phyloP scores from a whole-genome alignment of 1,140 invertebrate species.

The Lordiphosa collinella region DNA sequence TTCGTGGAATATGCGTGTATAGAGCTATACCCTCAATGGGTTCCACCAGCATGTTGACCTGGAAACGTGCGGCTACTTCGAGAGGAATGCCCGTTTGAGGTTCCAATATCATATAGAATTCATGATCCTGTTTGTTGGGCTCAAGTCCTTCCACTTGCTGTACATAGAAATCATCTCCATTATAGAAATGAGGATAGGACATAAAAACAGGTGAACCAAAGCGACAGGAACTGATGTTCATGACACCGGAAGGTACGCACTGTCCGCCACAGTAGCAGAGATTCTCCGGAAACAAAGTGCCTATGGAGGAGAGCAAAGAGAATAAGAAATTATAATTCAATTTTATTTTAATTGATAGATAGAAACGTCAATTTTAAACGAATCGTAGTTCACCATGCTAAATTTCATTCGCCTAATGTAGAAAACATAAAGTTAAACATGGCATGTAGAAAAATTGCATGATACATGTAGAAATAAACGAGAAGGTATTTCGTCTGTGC shows the following conservation, averaged over 20 bases:
- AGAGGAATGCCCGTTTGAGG: conserved; percentile 87
- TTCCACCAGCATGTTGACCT: conserved; percentile 88
- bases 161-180: conserved; percentile 85
- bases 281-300: conserved; percentile 83
- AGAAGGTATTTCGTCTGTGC: too few species aligned
- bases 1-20: conserved; percentile 84
- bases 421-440: too few species aligned
- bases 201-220: conserved; percentile 90
- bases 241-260: conserved; percentile 85
- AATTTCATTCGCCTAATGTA: too few species aligned
- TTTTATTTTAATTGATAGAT: too few species aligned
- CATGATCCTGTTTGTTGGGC: conserved; percentile 85
- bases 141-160: conserved; percentile 85
- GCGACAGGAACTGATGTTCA: conserved; percentile 86
- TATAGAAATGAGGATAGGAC: conserved; percentile 92
- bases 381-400: too few species aligned
- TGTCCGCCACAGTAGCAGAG: conserved; percentile 86
- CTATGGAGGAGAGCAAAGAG: conserved; percentile 37
- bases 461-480: too few species aligned
- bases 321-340: too few species aligned
- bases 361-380: too few species aligned
- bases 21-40: conserved; percentile 83
- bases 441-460: too few species aligned
- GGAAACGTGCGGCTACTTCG: conserved; percentile 87
- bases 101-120: conserved; percentile 87